phyloP scores from a whole-genome alignment of 2,113 vertebrate species.

The Peromyscus leucopus region DNA sequence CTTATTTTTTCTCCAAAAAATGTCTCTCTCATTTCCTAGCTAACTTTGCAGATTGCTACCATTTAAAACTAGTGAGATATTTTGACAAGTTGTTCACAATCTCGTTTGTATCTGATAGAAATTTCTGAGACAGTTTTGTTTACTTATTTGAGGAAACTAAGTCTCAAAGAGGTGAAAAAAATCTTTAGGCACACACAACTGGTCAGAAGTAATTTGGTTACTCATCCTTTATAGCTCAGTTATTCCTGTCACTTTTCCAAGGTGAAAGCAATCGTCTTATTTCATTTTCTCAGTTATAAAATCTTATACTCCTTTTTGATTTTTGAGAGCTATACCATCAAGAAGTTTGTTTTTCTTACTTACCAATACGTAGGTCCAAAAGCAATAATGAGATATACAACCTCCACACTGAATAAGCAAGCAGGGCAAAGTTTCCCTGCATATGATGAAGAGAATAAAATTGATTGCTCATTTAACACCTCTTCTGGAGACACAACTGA shows the following conservation, averaged over 20 bases:
- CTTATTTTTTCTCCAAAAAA: constrained; percentile 21
- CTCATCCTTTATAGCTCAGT: constrained; percentile 36
- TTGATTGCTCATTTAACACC: constrained; percentile 69
- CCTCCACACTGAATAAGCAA: constrained; percentile 69
- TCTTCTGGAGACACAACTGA: constrained; percentile 61
- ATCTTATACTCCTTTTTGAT: constrained; percentile 22
- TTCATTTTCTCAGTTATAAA: constrained; percentile 59
- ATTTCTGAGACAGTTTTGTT: constrained; percentile 36
- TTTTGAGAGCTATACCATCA: background rate
- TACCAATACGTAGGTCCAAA: constrained; percentile 38
- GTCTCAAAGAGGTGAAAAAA: constrained; percentile 23
- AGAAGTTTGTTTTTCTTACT: background rate
- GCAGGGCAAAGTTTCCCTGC: constrained; percentile 40
- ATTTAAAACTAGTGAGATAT: background rate
- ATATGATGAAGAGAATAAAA: constrained; percentile 66
- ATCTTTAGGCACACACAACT: constrained; percentile 28
- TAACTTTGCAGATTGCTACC: background rate
- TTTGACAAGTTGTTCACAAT: background rate
- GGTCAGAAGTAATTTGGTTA: constrained; percentile 51
- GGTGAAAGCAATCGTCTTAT: constrained; percentile 56
- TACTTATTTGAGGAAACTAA: constrained; percentile 37
- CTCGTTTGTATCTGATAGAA: constrained; percentile 46
- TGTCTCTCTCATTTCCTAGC: constrained; percentile 4
- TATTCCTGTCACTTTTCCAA: constrained; percentile 38
- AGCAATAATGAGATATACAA: constrained; percentile 58